Evolutionary conservation across 2,888 invertebrate species (phyloP), one percentile per base, ranked within the genome.

Genomic region (Scaeva pyrastri): DNA sequence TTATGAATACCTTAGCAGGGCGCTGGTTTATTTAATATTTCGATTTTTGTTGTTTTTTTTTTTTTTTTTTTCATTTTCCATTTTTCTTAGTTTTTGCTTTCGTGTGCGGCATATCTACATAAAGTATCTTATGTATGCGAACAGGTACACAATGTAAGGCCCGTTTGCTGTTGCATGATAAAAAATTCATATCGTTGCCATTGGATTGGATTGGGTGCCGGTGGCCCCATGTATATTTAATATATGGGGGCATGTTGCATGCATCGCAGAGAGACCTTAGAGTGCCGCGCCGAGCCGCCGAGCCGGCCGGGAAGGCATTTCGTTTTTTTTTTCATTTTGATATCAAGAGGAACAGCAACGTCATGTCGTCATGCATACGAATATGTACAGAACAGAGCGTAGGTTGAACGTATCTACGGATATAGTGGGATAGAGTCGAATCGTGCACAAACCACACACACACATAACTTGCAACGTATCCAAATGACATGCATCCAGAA

Each of bases 341-440:
- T n/a, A n/a, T n/a, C n/a, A 7, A 43, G 36, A 82, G 52, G 16
- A 60, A 71, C 79, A 70, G 62, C 84, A 79, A 74, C 74, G 71
- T 79, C 80, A 80, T 80, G 84, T 84, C 66, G 80, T 75, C 84
- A 82, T 86, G 86, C 86, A 86, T 86, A 82, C 82, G 86, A 82
- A 86, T 86, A 78, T 74, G 64, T 82, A 70, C 68, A 56, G 43
- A 60, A 70, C 68, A 56, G 43, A 60, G 85, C 68, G 81, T 76
- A 81, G 81, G 76, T 77, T 76, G 85, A 81, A 73, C 62, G 62
- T 72, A 73, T 72, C 26, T 58, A 39, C 39, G 8, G 1, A 31
- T 39, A 64, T 64, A 77, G 41, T 64, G 21, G n/a, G 76, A 68
- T 60, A 56, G 52, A 39, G 45, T 43, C 21, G 36, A 43, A 71